Base-by-base conservation (phyloP, 2,797 vertebrate species). In the Enteromius trimaculatus region DNA sequence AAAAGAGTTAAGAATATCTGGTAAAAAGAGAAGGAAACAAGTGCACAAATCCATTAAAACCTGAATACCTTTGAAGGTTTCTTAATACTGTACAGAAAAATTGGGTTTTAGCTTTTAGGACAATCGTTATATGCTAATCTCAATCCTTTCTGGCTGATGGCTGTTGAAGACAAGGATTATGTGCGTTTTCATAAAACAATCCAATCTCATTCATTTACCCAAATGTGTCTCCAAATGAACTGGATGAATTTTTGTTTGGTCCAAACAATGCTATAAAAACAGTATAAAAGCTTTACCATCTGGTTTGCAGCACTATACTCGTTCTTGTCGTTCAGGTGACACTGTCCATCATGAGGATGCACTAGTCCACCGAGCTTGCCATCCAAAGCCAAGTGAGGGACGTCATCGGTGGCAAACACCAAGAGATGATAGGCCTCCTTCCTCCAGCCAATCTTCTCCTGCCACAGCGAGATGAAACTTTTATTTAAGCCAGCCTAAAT, bases 381-480 rank as follows among this genome's bases (percentile, higher is more conserved):
- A 7, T 99, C 98, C 92, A 99, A 93, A 3, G 98, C 98, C 0
- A 99, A 95, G 90, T 99, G 98, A 14, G 97, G 98, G 6, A 98
- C 96, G 0, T 99, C 98, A 0, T 99, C 98, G 0, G 98, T 98
- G 3, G 97, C 95, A 83, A 99, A 98, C 71, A 99, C 97, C 92
- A 99, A 93, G 88, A 99, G 92, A 87, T 99, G 98, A 82, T 96
- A 96, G 0, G 98, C 98, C 78, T 97, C 98, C 86, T 98, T 98
- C 55, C 98, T 95, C 98, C 98, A 99, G 42, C 98, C 98, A 0
- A 99, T 97, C 89, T 94, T 95, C 60, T 97, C 94, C 98, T 99
- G 92, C 10, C 37, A 87, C 86, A 26, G 10, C 29, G 4, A 80
- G 3, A 85, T 4, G 5, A 83, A 49, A 79, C 16, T 5, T 3